Base-by-base conservation (phyloP, 2,113 vertebrate species). In the Atlantisia rogersi region DNA sequence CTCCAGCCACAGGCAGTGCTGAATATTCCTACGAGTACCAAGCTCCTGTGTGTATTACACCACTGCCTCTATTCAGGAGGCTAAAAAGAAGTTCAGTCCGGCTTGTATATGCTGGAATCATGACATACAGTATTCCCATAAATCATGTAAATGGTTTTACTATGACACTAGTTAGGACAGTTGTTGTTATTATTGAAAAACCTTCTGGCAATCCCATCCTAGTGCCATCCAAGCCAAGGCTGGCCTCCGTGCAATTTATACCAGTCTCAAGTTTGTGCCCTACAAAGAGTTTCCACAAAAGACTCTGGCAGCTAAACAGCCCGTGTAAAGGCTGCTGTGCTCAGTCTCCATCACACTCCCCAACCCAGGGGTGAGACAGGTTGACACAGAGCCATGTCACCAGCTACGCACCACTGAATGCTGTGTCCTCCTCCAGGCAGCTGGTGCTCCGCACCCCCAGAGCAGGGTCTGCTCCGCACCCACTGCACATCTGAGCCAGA, bases 101-200 rank as follows among this genome's bases (percentile, higher is more conserved):
- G 82, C 93, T 94, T 97, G 95, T 96, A 95, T 96, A 91, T 87
- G 83, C 94, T 96, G 96, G 94, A 95, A 94, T 93, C 90, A 88
- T 87, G 91, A 50, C 90, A 60, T 83, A 37, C 48, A 90, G 87
- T 44, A 67, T 73, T 91, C 84, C 90, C 94, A 93, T 96, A 92
- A 97, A 96, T 96, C 95, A 91, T 29, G 91, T 55, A 80, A 97
- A 96, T 90, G 82, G 78, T 80, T 70, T 94, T 82, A 82, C 89
- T 90, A 58, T 93, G 94, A 86, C 93, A 92, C 70, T 87, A 40
- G 18, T 82, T 89, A 35, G 65, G 86, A 89, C 2, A 3, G 89
- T 86, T 95, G 83, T 77, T 95, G 93, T 94, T 96, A 82, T 95
- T 96, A 88, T 22, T 96, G 77, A 87, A 96, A 96, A 95, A 88